Evolutionary conservation across 1,140 invertebrate genomes (phyloP), one percentile per base, ranked within the genome.

Genomic region (Drosophila kanapiae): DNA sequence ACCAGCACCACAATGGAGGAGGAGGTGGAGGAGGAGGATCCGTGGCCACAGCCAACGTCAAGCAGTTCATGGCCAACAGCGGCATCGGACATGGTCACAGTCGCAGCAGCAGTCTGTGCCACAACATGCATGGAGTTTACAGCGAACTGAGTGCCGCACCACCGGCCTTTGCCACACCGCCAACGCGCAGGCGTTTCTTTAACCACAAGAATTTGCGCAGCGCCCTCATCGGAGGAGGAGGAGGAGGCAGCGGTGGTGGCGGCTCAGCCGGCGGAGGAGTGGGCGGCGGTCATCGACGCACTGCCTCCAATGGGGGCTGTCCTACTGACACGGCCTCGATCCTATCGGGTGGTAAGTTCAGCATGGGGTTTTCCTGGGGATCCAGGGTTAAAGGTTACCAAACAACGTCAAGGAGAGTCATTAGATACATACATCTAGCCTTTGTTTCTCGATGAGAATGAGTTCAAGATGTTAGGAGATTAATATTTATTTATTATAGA

Each of bases 121-220:
- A 67, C 57, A 80, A 75, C 76, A 75, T 60, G 68, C 75, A 94
- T 79, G 64, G 27, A 31, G 67, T 58, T 27, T 91, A 90, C 67
- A 68, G 75, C 58, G 91, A 91, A 49, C 72, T 92, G 75, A 83
- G 81, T 85, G 76, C 78, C 23, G 80, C 91, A 45, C 77, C 91
- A 47, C 79, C 91, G 58, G 74, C 91, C 61, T 96, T 96, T 45
- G 97, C 96, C 23, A 96, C 96, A 43, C 96, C 96, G 0, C 96
- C 96, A 82, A 96, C 95, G 47, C 94, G 96, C 70, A 95, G 96
- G 92, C 95, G 96, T 93, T 97, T 97, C 93, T 94, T 97, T 18
- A 97, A 96, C 78, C 95, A 96, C 0, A 97, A 97, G 93, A 95
- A 95, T 16, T 92, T 97, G 35, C 94, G 95, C 60, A 97, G 95